phyloP scores from a whole-genome alignment of 2,113 vertebrate genomes.

The Microcebus murinus region DNA sequence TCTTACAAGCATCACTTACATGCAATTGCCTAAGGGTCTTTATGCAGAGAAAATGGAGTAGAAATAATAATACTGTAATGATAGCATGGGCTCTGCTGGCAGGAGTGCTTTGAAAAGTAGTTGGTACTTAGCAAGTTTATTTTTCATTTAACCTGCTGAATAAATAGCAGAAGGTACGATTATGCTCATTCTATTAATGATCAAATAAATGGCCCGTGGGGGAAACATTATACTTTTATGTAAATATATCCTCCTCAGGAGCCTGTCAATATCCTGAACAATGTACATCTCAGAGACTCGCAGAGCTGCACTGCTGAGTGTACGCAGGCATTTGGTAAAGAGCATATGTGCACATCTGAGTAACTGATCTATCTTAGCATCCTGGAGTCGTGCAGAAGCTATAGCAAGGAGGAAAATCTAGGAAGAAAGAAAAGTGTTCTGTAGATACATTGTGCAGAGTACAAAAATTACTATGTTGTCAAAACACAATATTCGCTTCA shows the following conservation, averaged over 20 bases:
- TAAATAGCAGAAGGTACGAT: slow-evolving; percentile 21
- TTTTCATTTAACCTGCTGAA: slow-evolving; percentile 32
- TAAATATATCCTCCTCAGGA: not conserved
- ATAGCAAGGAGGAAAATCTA: not conserved
- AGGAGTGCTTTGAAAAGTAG: slow-evolving; percentile 39
- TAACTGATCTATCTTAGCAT: not conserved
- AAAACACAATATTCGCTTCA: not conserved
- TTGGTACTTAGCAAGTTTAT: slow-evolving; percentile 35
- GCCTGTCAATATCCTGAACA: not conserved
- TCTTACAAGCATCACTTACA: not conserved
- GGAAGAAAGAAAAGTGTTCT: not conserved
- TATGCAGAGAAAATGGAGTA: not conserved
- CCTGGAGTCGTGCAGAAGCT: not conserved
- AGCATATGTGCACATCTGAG: not conserved
- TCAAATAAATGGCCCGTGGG: not conserved
- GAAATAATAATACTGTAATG: slow-evolving; percentile 14
- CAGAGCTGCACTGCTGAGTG: not conserved
- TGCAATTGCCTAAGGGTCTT: slow-evolving; percentile 22
- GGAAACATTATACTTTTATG: not conserved
- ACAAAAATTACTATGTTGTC: not conserved
- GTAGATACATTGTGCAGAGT: not conserved
- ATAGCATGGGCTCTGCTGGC: not conserved
- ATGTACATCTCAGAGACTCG: not conserved
- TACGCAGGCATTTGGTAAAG: not conserved
- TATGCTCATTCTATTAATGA: slow-evolving; percentile 50